Evolutionary conservation across 2,113 vertebrate species (phyloP).

Genomic region (Aythya baeri): DNA sequence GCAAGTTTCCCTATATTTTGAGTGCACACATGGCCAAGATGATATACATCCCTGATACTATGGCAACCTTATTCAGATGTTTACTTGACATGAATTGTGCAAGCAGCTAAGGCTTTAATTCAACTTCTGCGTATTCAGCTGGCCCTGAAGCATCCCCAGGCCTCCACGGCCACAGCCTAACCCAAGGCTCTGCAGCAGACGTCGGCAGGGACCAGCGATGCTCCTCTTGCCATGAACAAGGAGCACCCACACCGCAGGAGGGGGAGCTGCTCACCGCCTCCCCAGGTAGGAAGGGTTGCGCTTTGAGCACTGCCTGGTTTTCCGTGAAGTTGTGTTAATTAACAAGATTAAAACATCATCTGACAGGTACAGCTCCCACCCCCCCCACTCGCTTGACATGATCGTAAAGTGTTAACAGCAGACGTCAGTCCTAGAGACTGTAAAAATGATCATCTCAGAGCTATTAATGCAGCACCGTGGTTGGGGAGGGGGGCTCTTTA

Average conservation of each 20-base stretch:
- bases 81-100: not conserved
- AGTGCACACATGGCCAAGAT: not conserved
- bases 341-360: conserved; percentile 24
- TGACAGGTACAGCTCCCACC: conserved; percentile 1
- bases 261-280: not conserved
- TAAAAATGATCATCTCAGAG: conserved; percentile 42
- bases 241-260: not conserved
- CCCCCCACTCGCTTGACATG: not conserved
- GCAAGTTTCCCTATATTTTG: not conserved
- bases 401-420: conserved; percentile 24
- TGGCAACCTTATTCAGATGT: conserved; percentile 1
- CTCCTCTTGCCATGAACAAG: not conserved
- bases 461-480: not conserved
- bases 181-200: not conserved
- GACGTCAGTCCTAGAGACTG: conserved; percentile 5
- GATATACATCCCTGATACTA: not conserved
- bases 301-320: not conserved
- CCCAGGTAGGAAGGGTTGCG: not conserved
- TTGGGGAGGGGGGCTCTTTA: not conserved
- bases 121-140: not conserved
- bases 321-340: conserved; percentile 4
- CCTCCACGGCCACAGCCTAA: not conserved
- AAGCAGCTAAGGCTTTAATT: not conserved
- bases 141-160: not conserved
- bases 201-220: not conserved